Conservation (phyloP, 1,140 invertebrate species). For the Zaprionus davidi region DNA sequence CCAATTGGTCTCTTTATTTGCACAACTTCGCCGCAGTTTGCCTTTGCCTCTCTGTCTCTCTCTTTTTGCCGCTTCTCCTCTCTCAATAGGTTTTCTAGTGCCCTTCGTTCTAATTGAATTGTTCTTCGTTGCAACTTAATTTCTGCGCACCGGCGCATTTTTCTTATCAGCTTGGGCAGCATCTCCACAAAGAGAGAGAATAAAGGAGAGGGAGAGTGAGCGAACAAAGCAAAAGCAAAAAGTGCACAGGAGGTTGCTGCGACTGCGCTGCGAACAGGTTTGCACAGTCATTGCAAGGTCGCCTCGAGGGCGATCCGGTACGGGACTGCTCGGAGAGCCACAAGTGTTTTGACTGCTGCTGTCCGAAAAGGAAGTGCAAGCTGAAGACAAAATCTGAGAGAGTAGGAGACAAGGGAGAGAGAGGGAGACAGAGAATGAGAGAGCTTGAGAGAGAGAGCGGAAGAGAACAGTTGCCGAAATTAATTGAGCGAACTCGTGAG, state of each 20-base stretch:
- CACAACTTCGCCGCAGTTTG: constrained; percentile 16
- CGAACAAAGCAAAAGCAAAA: constrained; percentile 22
- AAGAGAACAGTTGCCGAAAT: constrained; percentile 57
- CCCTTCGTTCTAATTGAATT: constrained; percentile 64
- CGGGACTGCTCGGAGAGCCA: constrained; percentile 18
- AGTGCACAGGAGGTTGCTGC: constrained; percentile 4
- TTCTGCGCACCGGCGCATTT: constrained; percentile 50
- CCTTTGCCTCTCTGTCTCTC: constrained; percentile 13
- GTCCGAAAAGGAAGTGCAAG: constrained; percentile 33
- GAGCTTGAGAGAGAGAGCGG: constrained; percentile 10
- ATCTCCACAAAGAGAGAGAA: constrained; percentile 3
- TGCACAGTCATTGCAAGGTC: constrained; percentile 48
- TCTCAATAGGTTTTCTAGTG: constrained; percentile 11
- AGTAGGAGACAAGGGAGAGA: background rate
- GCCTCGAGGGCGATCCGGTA: background rate
- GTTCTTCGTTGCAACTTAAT: constrained; percentile 66
- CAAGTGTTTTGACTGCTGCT: constrained; percentile 61
- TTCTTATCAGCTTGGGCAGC: constrained; percentile 50
- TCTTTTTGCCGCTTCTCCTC: background rate
- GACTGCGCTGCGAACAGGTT: constrained; percentile 47
- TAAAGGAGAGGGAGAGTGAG: background rate
- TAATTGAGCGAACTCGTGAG: constrained; percentile 26
- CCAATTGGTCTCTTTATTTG: constrained; percentile 49
- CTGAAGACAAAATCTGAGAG: background rate
- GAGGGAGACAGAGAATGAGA: constrained; percentile 24